Conservation (phyloP, 2,797 vertebrate genomes). For the Enteromius viviparus region DNA sequence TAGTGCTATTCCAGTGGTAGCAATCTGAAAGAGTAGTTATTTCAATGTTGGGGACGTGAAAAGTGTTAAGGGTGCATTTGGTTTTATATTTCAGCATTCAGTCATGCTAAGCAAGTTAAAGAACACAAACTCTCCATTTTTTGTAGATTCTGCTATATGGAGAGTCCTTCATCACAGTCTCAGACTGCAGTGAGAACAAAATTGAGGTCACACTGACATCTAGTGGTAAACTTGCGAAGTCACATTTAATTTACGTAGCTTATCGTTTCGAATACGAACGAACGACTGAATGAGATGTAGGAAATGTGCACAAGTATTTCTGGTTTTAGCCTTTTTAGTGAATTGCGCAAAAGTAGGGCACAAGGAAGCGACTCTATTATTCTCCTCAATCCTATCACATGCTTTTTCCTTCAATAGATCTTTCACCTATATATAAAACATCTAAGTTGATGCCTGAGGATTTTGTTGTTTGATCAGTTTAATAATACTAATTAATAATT, state of each 20-base stretch:
- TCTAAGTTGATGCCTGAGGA: neutral
- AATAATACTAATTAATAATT: too few relatives aligned
- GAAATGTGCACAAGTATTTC: neutral
- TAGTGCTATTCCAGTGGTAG: neutral
- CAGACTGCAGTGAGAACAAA: neutral
- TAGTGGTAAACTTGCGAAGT: constrained; percentile 33
- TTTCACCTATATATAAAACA: neutral
- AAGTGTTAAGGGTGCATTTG: neutral
- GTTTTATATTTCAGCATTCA: neutral
- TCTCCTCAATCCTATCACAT: neutral
- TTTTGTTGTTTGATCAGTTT: neutral
- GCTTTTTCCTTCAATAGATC: neutral
- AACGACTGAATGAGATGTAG: neutral
- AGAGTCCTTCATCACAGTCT: neutral
- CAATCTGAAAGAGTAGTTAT: neutral
- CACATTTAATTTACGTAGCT: neutral
- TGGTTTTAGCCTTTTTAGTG: neutral
- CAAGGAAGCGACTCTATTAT: neutral
- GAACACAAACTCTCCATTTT: neutral
- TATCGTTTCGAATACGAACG: neutral
- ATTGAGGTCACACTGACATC: constrained; percentile 35
- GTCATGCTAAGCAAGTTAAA: neutral
- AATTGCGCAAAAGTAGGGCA: neutral
- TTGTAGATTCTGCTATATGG: neutral
- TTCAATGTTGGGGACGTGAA: neutral